Evolutionary conservation across 2,797 vertebrate species (phyloP), one percentile per base, ranked within the genome.

Genomic region (Pagetopsis macropterus): DNA sequence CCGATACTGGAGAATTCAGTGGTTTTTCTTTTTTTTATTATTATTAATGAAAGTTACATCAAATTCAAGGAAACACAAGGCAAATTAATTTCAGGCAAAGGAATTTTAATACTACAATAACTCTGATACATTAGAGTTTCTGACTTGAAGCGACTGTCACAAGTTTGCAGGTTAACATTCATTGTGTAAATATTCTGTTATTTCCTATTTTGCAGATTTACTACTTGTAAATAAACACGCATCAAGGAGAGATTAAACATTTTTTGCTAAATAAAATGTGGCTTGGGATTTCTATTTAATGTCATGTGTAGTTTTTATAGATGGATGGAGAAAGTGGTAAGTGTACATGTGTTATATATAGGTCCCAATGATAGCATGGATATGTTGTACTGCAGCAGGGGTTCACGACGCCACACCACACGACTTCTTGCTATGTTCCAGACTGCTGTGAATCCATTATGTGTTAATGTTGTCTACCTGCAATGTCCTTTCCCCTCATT

Each of bases 191-290:
- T 98, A 97, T 94, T 95, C 91, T 94, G 95, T 95, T 95, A 93
- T 97, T 97, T 97, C 96, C 96, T 98, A 98, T 97, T 99, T 97
- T 97, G 95, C 97, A 97, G 95, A 98, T 99, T 98, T 99, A 98
- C 95, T 99, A 98, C 97, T 96, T 99, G 98, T 99, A 99, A 95
- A 99, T 98, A 98, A 95, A 97, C 95, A 94, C 91, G 92, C 97
- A 96, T 97, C 95, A 96, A 96, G 94, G 93, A 98, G 96, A 98
- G 96, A 98, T 97, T 98, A 98, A 98, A 98, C 95, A 96, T 97
- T 98, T 98, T 99, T 99, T 99, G 96, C 96, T 97, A 98, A 96
- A 96, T 90, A 92, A 83, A 40, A 66, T 75, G 72, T 88, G 76
- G 3, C 49, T 74, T 76, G 60, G 15, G 19, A 17, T 83, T 80